These are phyloP conservation scores for Notoglanidium macrostoma DNA, from an alignment of 2,797 vertebrate species.

Conservation along the genomic window DNA sequence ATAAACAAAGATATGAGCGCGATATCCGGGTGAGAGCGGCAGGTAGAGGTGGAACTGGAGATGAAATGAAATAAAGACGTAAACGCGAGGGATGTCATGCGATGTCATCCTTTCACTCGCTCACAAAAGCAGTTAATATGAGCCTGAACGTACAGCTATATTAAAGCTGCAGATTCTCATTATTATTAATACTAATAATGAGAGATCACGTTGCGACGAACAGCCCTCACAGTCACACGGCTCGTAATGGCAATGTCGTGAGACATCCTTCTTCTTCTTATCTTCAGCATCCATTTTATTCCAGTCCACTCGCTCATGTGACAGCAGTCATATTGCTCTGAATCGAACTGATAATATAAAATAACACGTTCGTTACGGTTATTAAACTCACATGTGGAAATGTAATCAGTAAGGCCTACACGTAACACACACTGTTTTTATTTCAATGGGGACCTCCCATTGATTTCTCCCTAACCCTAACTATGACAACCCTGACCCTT, in stretches of 20 bases:
- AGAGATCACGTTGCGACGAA: constrained; percentile 59
- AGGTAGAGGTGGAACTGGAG: neutral
- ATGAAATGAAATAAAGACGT: constrained; percentile 58
- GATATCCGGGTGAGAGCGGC: neutral
- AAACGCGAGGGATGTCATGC: constrained; percentile 51
- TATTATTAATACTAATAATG: constrained; percentile 63
- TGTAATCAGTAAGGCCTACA: constrained; percentile 60
- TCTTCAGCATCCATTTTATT: constrained; percentile 48
- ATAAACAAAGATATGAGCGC: neutral
- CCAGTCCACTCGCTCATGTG: constrained; percentile 58
- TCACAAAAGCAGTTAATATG: constrained; percentile 57
- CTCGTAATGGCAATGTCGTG: constrained; percentile 60
- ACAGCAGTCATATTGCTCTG: constrained; percentile 61
- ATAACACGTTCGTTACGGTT: constrained; percentile 70
- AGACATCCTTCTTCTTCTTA: constrained; percentile 11
- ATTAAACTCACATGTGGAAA: constrained; percentile 71
- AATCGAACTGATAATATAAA: constrained; percentile 63
- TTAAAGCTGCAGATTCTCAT: constrained; percentile 57
- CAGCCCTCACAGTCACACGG: constrained; percentile 54
- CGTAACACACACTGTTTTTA: neutral
- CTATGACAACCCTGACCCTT: no score
- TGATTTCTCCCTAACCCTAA: no score
- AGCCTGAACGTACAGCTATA: constrained; percentile 57
- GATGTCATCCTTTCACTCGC: constrained; percentile 55
- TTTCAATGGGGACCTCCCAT: no score